Percentiles rank a stretch among this genome's conserved stretches.
phyloP scores from a whole-genome alignment of 1,140 invertebrate species.

The Apocrypta bakeri region DNA sequence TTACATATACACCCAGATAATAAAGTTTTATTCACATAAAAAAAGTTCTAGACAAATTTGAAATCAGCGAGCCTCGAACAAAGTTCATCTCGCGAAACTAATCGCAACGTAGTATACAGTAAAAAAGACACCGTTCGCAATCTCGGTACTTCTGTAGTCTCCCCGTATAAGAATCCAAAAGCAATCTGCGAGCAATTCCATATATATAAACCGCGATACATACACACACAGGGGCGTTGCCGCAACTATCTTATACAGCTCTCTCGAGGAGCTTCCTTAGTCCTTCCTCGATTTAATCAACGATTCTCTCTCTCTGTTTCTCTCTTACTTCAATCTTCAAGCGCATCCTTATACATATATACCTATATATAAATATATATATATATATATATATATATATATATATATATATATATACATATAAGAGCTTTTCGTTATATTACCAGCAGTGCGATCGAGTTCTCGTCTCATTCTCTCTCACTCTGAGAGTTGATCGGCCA shows the following conservation, averaged over 20 bases:
- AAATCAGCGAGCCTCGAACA: not conserved
- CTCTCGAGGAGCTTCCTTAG: conserved; percentile 4
- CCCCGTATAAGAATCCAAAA: conserved; percentile 35
- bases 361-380: not conserved
- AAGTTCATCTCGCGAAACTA: conserved; percentile 17
- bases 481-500: conserved; percentile 14
- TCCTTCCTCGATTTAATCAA: conserved; percentile 40
- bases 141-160: not conserved
- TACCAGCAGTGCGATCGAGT: conserved; percentile 21
- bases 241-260: not conserved
- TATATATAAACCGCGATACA: not conserved
- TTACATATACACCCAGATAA: too few relatives aligned
- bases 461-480: conserved; percentile 11
- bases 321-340: not conserved
- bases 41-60: too few relatives aligned
- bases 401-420: too few relatives aligned
- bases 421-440: conserved; percentile 28
- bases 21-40: too few relatives aligned
- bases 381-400: too few relatives aligned
- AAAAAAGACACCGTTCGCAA: not conserved
- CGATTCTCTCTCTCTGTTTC: not conserved
- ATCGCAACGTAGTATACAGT: conserved; percentile 1
- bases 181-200: conserved; percentile 32
- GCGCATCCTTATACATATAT: not conserved
- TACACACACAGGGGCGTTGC: not conserved